A percentile compares a stretch with the other conserved stretches of the same genome.
Conservation (phyloP, 2,113 vertebrate genomes). For the Rhabdornis inornatus region DNA sequence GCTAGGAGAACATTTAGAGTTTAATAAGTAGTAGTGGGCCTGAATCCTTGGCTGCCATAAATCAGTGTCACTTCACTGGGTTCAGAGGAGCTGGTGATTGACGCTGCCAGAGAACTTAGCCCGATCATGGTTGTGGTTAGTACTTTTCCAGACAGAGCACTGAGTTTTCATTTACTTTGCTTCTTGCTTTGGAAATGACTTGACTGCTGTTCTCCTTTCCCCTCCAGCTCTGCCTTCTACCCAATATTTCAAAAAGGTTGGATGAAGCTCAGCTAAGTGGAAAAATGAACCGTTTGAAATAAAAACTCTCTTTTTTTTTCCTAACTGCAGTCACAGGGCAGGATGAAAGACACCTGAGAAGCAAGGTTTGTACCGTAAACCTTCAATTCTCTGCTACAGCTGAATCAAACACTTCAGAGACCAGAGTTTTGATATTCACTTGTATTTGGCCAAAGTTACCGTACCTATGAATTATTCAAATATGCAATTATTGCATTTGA, state of each 20-base stretch:
- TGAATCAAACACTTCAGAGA: slow-evolving; percentile 37
- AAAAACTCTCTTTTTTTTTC: neutral
- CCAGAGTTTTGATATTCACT: slow-evolving; percentile 38
- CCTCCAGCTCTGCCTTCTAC: slow-evolving; percentile 6
- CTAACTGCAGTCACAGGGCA: neutral
- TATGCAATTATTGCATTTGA: slow-evolving; percentile 56
- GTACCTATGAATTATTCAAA: slow-evolving; percentile 60
- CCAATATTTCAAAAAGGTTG: slow-evolving; percentile 10
- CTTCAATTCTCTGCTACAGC: slow-evolving; percentile 6
- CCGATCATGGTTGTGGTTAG: neutral
- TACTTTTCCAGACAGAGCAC: neutral
- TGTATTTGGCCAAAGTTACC: slow-evolving; percentile 35
- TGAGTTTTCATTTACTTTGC: slow-evolving; percentile 3
- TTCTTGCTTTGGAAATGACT: neutral
- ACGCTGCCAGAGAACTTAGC: neutral
- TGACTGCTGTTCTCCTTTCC: neutral
- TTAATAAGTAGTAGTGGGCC: neutral
- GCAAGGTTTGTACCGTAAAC: neutral
- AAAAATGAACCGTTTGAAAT: slow-evolving; percentile 24
- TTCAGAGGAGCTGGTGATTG: neutral
- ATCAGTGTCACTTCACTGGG: neutral
- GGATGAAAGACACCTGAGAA: slow-evolving; percentile 4
- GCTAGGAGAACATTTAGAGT: neutral
- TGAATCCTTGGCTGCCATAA: neutral
- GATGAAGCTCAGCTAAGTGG: slow-evolving; percentile 26